A percentile compares a stretch with the other conserved stretches of the same genome.
These are phyloP conservation scores for Sardina pilchardus DNA, from an alignment of 2,113 vertebrate species.

Conservation along the genomic window DNA sequence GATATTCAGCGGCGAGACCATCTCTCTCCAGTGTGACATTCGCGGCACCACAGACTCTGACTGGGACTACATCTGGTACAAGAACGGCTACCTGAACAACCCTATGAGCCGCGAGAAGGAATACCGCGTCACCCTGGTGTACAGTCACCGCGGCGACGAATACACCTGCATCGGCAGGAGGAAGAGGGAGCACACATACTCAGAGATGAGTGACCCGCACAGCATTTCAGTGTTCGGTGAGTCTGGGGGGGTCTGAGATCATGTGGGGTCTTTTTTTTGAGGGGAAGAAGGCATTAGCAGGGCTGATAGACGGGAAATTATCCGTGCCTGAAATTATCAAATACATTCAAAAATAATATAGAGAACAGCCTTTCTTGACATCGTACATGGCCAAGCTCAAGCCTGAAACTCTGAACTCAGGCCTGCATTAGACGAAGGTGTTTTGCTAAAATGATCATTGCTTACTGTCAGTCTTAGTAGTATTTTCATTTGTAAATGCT, in stretches of 20 bases:
- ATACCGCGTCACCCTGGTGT: neutral
- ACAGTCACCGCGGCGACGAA: neutral
- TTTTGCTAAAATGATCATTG: no score
- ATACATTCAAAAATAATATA: no score
- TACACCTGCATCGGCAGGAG: neutral
- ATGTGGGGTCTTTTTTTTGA: neutral
- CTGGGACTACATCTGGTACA: conserved; percentile 31
- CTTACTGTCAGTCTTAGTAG: no score
- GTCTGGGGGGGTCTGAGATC: neutral
- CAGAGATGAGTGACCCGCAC: neutral
- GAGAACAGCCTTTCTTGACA: no score
- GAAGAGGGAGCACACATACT: neutral
- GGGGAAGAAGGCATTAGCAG: no score
- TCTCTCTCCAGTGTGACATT: conserved; percentile 37
- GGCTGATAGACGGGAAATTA: no score
- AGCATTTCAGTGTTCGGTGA: neutral
- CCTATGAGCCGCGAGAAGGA: neutral
- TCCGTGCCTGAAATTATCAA: no score
- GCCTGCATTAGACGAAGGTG: no score
- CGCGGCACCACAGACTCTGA: neutral
- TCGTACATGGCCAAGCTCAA: no score
- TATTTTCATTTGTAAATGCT: no score
- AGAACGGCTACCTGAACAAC: neutral
- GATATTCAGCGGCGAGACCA: conserved; percentile 29
- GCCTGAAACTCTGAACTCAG: no score